Evolutionary conservation across 2,113 vertebrate species (phyloP).

Genomic region (Excalfactoria chinensis): DNA sequence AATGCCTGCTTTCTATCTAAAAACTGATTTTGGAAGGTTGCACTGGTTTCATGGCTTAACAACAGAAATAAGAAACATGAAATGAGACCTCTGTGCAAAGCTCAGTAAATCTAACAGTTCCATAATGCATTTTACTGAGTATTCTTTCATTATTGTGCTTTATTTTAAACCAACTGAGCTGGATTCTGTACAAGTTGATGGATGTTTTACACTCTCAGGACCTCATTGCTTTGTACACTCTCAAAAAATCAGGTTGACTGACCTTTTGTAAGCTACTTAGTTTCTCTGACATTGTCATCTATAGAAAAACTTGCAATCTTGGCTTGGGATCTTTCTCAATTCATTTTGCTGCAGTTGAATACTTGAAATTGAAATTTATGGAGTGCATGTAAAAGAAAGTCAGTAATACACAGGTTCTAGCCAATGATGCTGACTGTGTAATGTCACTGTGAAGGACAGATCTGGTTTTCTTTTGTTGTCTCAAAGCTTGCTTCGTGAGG

Average conservation of each 20-base stretch:
- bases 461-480: too few species aligned
- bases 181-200: background rate
- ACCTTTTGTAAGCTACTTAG: background rate
- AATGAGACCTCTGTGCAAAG: background rate
- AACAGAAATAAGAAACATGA: background rate
- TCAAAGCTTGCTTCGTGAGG: too few species aligned
- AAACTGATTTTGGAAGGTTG: background rate
- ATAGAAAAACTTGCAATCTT: background rate
- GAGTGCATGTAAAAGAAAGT: background rate
- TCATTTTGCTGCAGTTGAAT: background rate
- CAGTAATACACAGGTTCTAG: background rate
- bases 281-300: background rate
- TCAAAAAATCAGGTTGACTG: background rate
- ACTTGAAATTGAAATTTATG: background rate
- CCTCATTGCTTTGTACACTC: background rate
- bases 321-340: background rate
- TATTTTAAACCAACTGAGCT: background rate
- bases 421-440: background rate
- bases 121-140: background rate
- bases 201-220: background rate
- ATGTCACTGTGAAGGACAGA: too few species aligned
- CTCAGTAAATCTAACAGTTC: background rate
- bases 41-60: background rate
- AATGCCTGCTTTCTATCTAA: background rate
- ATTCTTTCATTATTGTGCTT: background rate